Evolutionary conservation across 1,140 invertebrate species (phyloP), one percentile per base, ranked within the genome.

Genomic region (Laodelphax striatellus): DNA sequence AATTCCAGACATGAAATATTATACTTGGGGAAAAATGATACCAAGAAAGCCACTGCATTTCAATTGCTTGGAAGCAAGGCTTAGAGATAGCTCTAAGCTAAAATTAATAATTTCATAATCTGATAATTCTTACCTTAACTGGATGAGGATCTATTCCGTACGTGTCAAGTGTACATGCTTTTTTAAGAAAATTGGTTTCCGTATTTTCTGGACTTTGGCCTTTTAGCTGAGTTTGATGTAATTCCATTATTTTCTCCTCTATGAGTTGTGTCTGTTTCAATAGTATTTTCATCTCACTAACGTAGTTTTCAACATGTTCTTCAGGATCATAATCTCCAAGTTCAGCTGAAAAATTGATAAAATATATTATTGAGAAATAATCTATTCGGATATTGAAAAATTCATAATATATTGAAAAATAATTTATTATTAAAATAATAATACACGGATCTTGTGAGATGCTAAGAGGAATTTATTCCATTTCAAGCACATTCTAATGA

Each of bases 91-190:
- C n/a, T n/a, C n/a, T n/a, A n/a, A n/a, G n/a, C n/a, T n/a, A n/a
- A n/a, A n/a, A n/a, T 28, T 4, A 6, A 28, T 28, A 28, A 28
- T 28, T 28, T 28, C 6, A 28, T 28, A 28, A 28, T 4, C 6
- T 28, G 24, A 28, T 28, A 38, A 9, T 38, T 38, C 34, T 38
- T 73, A 94, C 93, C 82, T 97, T 98, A n/a, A 98, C 94, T 55
- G 92, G 89, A 80, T 98, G 92, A 2, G 95, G 96, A 77, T 98
- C 95, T 28, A 98, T 88, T 13, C 95, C 96, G 71, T 98, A 98
- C 0, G 94, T 97, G 69, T 97, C 95, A 41, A 98, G 77, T 58
- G 87, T 82, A 31, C 88, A 86, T 17, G 94, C 92, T 68, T 92
- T 86, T 73, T 86, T 88, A 28, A 96, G 78, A 72, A 96, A 96